Conservation (phyloP, 2,888 invertebrate genomes). For the Drosophila mulleri region DNA sequence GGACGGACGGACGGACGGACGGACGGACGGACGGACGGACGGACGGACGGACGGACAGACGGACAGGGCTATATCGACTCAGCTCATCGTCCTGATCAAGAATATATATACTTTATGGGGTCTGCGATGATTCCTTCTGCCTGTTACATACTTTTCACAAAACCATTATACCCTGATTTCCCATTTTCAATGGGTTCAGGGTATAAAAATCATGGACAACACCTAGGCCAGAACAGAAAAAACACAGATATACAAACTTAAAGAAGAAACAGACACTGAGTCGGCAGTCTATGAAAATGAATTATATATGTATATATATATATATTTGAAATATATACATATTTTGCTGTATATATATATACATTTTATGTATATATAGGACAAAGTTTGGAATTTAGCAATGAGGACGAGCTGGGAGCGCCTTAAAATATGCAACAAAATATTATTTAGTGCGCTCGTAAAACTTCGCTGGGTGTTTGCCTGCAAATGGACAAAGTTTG, state of each 20-base stretch:
- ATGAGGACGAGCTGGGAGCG: constrained; percentile 24
- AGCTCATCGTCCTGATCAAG: no score
- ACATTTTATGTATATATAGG: neutral
- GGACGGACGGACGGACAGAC: no score
- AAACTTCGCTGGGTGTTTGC: constrained; percentile 57
- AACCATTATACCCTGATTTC: no score
- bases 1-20: no score
- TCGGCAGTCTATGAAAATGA: constrained; percentile 71
- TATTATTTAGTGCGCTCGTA: constrained; percentile 71
- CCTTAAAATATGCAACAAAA: constrained; percentile 69
- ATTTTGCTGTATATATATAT: neutral
- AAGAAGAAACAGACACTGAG: constrained; percentile 21
- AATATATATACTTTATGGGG: no score
- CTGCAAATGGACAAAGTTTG: constrained; percentile 62
- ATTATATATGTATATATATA: constrained; percentile 47
- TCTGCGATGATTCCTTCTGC: no score
- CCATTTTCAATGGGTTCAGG: no score
- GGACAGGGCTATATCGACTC: no score
- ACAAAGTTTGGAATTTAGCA: constrained; percentile 42
- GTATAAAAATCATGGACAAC: constrained; percentile 63
- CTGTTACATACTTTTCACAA: no score
- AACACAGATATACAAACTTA: neutral
- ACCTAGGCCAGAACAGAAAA: constrained; percentile 44
- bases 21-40: no score
- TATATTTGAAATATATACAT: constrained; percentile 1